Evolutionary conservation across 2,888 invertebrate genomes (phyloP).

Genomic region (Alsophila aescularia): DNA sequence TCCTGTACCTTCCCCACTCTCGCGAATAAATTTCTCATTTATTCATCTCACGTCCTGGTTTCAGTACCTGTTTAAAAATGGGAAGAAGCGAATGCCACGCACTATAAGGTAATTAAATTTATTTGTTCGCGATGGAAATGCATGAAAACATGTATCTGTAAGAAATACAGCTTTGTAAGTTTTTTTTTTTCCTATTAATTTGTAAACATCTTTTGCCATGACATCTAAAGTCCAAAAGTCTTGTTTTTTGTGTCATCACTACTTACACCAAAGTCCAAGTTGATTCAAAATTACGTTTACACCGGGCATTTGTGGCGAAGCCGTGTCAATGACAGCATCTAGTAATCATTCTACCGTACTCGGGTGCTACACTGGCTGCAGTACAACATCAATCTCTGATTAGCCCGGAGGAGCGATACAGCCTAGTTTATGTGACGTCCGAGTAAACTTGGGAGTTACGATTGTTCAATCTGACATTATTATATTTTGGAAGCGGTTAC

Average conservation of each 20-base stretch:
- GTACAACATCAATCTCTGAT: constrained; percentile 38
- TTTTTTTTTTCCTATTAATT: too few species aligned
- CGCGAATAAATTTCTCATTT: constrained; percentile 24
- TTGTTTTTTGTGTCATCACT: background rate
- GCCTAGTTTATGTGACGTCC: constrained; percentile 34
- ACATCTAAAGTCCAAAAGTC: too few species aligned
- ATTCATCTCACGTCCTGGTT: constrained; percentile 29
- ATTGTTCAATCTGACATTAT: constrained; percentile 24
- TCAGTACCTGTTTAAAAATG: constrained; percentile 29
- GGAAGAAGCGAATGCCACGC: constrained; percentile 20
- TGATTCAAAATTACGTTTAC: background rate
- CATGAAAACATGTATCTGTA: background rate
- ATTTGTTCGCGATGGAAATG: constrained; percentile 3
- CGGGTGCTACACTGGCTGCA: constrained; percentile 26
- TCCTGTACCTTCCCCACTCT: too few species aligned
- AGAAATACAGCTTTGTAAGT: background rate
- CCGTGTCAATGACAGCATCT: constrained; percentile 27
- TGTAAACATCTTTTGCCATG: too few species aligned
- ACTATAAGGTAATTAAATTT: constrained; percentile 34
- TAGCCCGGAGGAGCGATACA: constrained; percentile 35
- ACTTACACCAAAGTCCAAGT: background rate
- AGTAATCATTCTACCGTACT: constrained; percentile 15
- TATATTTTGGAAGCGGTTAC: constrained; percentile 12
- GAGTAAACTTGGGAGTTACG: constrained; percentile 22
- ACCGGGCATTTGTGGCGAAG: background rate